These are phyloP conservation scores for Drosophila sturtevanti DNA, from an alignment of 1,140 invertebrate genomes.

Conservation along the genomic window DNA sequence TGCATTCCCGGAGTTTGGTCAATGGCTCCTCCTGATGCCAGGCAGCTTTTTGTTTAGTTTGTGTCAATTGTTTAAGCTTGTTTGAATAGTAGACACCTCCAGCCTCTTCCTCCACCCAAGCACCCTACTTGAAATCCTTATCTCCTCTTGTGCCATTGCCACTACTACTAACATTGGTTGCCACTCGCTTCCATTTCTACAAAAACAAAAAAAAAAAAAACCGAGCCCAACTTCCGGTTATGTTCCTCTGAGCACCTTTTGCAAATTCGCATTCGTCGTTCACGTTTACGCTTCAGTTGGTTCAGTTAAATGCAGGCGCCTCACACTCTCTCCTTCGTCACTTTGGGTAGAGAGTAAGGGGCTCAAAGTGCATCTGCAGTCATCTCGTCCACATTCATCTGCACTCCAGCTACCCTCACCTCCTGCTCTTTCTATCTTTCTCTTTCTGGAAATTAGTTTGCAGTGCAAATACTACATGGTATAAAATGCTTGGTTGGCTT, in stretches of 20 bases:
- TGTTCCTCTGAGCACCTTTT: conserved; percentile 59
- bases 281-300: conserved; percentile 70
- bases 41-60: conserved; percentile 50
- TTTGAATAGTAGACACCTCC: conserved; percentile 57
- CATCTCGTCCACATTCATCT: not conserved
- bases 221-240: conserved; percentile 65
- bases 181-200: conserved; percentile 42
- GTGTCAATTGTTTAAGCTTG: conserved; percentile 75
- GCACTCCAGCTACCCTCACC: conserved; percentile 8
- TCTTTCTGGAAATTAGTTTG: conserved; percentile 59
- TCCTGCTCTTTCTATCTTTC: not conserved
- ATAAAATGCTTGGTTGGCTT: conserved; percentile 75
- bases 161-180: conserved; percentile 5
- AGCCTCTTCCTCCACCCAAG: conserved; percentile 36
- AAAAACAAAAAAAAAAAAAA: too few species aligned
- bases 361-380: conserved; percentile 44
- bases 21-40: conserved; percentile 39
- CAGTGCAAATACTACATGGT: conserved; percentile 39
- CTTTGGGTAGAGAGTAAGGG: conserved; percentile 24
- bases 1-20: conserved; percentile 53
- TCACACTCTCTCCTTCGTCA: not conserved
- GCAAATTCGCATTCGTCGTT: conserved; percentile 45
- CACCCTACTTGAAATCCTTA: too few species aligned
- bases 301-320: conserved; percentile 23
- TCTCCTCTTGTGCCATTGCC: too few species aligned